phyloP scores from a whole-genome alignment of 2,113 vertebrate species.

The Micronycteris hirsuta region DNA sequence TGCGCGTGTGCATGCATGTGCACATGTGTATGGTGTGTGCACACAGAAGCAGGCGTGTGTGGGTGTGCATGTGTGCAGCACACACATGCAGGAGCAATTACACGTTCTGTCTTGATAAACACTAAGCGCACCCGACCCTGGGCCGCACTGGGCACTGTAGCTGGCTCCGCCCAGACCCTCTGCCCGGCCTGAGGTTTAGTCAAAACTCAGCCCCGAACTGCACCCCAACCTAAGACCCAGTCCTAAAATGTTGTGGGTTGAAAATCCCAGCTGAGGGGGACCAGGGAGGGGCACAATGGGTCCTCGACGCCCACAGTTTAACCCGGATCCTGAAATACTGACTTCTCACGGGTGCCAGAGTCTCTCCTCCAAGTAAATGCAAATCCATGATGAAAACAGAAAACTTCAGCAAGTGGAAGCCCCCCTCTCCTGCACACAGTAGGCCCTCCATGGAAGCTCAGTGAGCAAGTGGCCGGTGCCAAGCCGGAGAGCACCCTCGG shows the following conservation, averaged over 20 bases:
- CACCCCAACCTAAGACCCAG: constrained; percentile 48
- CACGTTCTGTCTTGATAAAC: constrained; percentile 62
- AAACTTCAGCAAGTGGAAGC: not conserved
- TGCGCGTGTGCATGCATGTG: not conserved
- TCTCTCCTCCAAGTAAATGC: not conserved
- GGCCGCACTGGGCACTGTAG: constrained; percentile 41
- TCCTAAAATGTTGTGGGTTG: not conserved
- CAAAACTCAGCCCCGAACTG: constrained; percentile 51
- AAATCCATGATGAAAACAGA: not conserved
- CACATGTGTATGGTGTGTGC: not conserved
- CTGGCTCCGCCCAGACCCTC: constrained; percentile 44
- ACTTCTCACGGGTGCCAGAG: not conserved
- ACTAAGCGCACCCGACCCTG: constrained; percentile 55
- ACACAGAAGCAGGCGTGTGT: too few species aligned
- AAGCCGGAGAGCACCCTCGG: fast-evolving
- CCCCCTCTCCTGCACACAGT: not conserved
- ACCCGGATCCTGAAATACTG: not conserved
- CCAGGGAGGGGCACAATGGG: fast-evolving
- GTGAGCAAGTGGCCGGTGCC: not conserved
- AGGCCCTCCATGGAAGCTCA: fast-evolving
- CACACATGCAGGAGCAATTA: constrained; percentile 39
- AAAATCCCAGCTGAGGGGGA: not conserved
- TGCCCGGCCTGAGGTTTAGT: constrained; percentile 57
- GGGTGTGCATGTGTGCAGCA: too few species aligned
- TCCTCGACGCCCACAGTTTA: fast-evolving